These are phyloP conservation scores for Haliclona indistincta DNA, from an alignment of 37 sponge, comb jelly and placozoan species.

Conservation along the genomic window DNA sequence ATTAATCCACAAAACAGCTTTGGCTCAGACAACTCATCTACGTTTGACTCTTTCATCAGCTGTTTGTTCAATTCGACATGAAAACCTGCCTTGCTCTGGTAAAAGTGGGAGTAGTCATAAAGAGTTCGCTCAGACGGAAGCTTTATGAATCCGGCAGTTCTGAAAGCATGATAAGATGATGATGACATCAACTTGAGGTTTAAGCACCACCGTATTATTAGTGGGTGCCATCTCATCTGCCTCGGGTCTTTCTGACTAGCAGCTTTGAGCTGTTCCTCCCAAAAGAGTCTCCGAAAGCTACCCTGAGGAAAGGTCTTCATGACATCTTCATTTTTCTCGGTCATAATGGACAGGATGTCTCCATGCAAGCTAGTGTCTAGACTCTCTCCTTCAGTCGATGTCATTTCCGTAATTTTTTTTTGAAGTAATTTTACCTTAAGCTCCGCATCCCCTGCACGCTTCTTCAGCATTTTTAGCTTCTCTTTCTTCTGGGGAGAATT, in stretches of 20 bases:
- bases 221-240: conserved; percentile 43
- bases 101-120: conserved; percentile 35
- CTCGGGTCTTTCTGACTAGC: background rate
- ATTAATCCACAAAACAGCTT: conserved; percentile 19
- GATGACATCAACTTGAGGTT: conserved; percentile 37
- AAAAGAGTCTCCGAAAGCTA: conserved; percentile 43
- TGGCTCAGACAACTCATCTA: conserved; percentile 11
- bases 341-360: no score
- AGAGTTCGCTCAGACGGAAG: conserved; percentile 58
- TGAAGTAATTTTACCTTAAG: no score
- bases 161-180: conserved; percentile 34
- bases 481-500: no score
- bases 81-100: conserved; percentile 23
- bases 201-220: conserved; percentile 26
- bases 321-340: no score
- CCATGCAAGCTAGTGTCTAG: no score
- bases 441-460: no score
- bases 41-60: conserved; percentile 23
- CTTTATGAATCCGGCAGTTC: conserved; percentile 27
- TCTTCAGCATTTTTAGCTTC: no score
- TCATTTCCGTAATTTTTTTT: no score
- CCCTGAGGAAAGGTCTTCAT: conserved; percentile 38
- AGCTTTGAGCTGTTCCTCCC: conserved; percentile 34
- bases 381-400: no score
- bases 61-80: conserved; percentile 29